These are phyloP conservation scores for Genyomyrus donnyi DNA, from an alignment of 2,113 vertebrate genomes.

Conservation along the genomic window DNA sequence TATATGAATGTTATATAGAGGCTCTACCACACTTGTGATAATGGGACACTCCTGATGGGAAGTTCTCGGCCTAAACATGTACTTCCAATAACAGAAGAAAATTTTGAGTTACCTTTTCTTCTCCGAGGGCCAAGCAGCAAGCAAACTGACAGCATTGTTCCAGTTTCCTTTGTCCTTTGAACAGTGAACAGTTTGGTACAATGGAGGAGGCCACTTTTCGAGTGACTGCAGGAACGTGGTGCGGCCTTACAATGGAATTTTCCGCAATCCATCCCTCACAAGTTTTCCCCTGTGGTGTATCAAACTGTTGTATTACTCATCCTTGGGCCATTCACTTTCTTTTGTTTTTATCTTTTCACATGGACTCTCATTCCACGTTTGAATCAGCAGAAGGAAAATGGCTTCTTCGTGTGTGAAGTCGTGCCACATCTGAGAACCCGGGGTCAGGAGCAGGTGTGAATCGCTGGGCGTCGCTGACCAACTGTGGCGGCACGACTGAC, in stretches of 20 bases:
- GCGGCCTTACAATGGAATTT: background rate
- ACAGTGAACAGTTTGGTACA: background rate
- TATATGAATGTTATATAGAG: background rate
- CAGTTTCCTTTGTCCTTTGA: background rate
- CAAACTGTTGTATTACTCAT: background rate
- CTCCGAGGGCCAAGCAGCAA: background rate
- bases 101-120: background rate
- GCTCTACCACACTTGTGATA: background rate
- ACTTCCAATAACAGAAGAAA: background rate
- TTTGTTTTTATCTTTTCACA: background rate
- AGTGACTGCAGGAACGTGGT: background rate
- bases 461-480: background rate
- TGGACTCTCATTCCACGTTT: background rate
- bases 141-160: background rate
- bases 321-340: background rate
- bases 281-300: background rate
- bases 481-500: background rate
- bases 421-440: background rate
- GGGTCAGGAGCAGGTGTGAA: background rate
- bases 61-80: background rate
- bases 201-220: background rate
- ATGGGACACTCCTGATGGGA: background rate
- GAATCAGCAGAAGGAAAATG: background rate
- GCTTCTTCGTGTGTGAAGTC: background rate
- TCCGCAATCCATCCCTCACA: background rate